A percentile compares a stretch with the other conserved stretches of the same genome.
Conservation (phyloP, 2,888 invertebrate genomes). For the Deilephila elpenor region DNA sequence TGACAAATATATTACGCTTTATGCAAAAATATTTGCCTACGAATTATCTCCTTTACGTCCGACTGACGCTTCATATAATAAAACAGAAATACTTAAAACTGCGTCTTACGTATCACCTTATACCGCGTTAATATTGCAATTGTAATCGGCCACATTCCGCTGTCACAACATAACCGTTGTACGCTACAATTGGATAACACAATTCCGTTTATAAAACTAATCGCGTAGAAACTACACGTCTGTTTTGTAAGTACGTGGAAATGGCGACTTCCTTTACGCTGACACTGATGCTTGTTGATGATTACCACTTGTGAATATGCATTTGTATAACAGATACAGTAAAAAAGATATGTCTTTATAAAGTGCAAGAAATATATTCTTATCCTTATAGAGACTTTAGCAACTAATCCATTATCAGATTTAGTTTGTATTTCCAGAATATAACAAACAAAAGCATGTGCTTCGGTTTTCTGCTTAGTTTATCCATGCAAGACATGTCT, state of each 20-base stretch:
- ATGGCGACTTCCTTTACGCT: conserved; percentile 14
- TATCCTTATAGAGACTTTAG: neutral
- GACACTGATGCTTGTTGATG: neutral
- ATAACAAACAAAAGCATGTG: too few species aligned
- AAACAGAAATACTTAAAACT: neutral
- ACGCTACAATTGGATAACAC: conserved; percentile 22
- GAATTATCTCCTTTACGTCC: too few species aligned
- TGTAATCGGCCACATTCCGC: conserved; percentile 3
- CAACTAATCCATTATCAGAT: too few species aligned
- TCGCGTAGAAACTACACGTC: conserved; percentile 15
- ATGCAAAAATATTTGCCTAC: too few species aligned
- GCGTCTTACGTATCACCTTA: neutral
- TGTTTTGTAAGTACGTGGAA: conserved; percentile 5
- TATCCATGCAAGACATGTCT: too few species aligned
- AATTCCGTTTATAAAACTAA: conserved; percentile 20
- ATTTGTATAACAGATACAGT: neutral
- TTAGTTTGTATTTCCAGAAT: too few species aligned
- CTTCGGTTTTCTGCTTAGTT: too few species aligned
- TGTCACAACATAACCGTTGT: conserved; percentile 11
- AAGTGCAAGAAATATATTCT: neutral
- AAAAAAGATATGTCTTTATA: neutral
- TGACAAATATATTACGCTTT: too few species aligned
- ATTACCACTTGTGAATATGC: neutral
- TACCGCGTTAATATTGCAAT: conserved; percentile 3
- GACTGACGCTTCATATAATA: too few species aligned